Conservation (phyloP, 1,140 invertebrate species). For the Cecropterus lyciades region DNA sequence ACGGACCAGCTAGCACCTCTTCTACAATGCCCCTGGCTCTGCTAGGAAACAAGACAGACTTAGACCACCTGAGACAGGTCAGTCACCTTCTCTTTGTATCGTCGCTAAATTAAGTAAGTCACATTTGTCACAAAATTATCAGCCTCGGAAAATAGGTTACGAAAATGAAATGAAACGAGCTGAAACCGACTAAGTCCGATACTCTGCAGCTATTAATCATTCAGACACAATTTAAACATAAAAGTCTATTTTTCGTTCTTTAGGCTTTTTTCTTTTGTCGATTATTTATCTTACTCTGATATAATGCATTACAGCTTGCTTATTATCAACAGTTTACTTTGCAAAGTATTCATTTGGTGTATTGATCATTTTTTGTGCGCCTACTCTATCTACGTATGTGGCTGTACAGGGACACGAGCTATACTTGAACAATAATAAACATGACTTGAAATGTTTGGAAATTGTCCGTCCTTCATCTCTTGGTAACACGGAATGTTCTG, state of each 20-base stretch:
- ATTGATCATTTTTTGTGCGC: slow-evolving; percentile 4
- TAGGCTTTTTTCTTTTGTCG: neutral
- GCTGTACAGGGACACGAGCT: slow-evolving; percentile 5
- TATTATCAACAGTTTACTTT: neutral
- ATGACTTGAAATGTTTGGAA: slow-evolving; percentile 8
- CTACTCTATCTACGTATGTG: slow-evolving; percentile 1
- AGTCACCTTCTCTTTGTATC: slow-evolving; percentile 43
- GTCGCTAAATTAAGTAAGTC: slow-evolving; percentile 2
- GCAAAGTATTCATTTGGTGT: slow-evolving; percentile 5
- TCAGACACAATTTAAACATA: neutral
- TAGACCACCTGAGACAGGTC: slow-evolving; percentile 90
- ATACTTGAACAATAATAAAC: slow-evolving; percentile 19
- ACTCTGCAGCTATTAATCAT: slow-evolving; percentile 10
- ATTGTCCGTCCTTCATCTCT: slow-evolving; percentile 4
- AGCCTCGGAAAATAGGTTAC: neutral
- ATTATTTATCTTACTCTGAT: slow-evolving; percentile 15
- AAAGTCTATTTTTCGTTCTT: neutral
- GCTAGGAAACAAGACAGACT: slow-evolving; percentile 90
- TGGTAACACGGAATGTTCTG: slow-evolving; percentile 4
- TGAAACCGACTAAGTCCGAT: neutral
- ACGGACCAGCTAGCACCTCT: slow-evolving; percentile 48
- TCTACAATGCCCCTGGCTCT: slow-evolving; percentile 86
- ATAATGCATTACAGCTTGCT: slow-evolving; percentile 3
- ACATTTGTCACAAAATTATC: slow-evolving; percentile 7
- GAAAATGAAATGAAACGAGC: neutral